Percentiles rank a stretch among this genome's conserved stretches.
These are phyloP conservation scores for Trachops cirrhosus DNA, from an alignment of 2,797 vertebrate species.

Conservation along the genomic window DNA sequence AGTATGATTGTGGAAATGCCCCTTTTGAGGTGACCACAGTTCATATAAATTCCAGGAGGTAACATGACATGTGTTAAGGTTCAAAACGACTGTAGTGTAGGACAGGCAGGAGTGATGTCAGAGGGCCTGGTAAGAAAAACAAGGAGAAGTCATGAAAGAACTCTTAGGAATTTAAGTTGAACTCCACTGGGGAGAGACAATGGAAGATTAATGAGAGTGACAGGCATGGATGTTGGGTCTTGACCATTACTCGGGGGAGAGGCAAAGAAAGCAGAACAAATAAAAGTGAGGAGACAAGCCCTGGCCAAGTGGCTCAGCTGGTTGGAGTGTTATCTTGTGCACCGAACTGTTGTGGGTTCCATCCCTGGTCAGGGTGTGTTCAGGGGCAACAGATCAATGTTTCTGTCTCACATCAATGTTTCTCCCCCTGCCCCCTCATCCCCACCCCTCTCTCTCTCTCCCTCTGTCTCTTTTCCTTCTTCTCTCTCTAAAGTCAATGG, in stretches of 20 bases:
- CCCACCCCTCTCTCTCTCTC: no score
- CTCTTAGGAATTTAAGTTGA: neutral
- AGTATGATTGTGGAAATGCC: neutral
- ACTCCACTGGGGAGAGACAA: neutral
- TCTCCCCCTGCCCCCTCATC: neutral
- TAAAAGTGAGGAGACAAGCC: neutral
- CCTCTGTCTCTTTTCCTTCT: no score
- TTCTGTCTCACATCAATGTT: neutral
- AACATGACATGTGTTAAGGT: neutral
- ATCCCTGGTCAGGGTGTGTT: neutral
- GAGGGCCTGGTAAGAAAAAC: neutral
- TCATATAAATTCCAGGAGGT: neutral
- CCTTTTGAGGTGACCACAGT: neutral
- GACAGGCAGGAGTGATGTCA: neutral
- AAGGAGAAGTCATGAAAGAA: neutral
- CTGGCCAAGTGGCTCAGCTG: neutral
- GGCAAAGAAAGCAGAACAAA: neutral
- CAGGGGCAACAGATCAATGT: neutral
- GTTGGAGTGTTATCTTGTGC: no score
- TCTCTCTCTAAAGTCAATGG: neutral
- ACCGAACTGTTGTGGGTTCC: neutral
- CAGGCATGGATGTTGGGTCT: neutral
- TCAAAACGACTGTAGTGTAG: neutral
- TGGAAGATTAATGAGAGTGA: neutral
- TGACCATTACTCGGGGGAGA: neutral